Base-by-base conservation (phyloP, 1,140 invertebrate species). In the Solenopsis invicta region DNA sequence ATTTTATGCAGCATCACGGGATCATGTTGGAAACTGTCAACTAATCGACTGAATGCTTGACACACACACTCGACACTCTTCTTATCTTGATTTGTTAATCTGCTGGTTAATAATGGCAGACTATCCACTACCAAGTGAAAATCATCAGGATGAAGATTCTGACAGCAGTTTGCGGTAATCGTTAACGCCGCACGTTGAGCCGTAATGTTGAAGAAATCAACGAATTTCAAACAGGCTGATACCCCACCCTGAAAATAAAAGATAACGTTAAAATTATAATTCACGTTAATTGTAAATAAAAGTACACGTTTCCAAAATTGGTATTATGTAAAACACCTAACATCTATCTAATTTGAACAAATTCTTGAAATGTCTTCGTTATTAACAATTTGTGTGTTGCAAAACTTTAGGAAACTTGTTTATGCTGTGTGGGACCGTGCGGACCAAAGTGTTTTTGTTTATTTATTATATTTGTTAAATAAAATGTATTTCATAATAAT, bases 51-150 rank as follows among this genome's bases (percentile, higher is more conserved):
- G 95, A 99, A 99, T 29, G 99, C 99, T 74, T 99, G 96, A 92
- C 99, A 99, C 8, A 99, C 98, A 93, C 98, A 99, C 93, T 99
- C 99, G 18, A 99, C 98, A 89, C 98, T 99, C 92, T 99, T 99
- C 94, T 99, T 99, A 95, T 99, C 99, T 94, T 99, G 98, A 95
- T 99, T 98, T 2, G 98, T 98, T 1, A 99, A 95, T 93, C 98
- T 96, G 71, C 97, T 97, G 41, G 98, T 98, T 9, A 99, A 95
- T 66, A 99, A 95, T 5, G 98, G 96, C 64, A 99, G 95, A 66
- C 98, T 99, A 64, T 99, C 98, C 66, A 97, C 96, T 13, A 99
- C 98, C 87, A 98, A 97, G 91, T 98, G 97, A 94, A 99, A 99
- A 95, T 99, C 99, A 92, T 99, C 99, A 10, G 97, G 96, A 66